phyloP scores from a whole-genome alignment of 2,888 invertebrate species.

The Pedicia rivosa region DNA sequence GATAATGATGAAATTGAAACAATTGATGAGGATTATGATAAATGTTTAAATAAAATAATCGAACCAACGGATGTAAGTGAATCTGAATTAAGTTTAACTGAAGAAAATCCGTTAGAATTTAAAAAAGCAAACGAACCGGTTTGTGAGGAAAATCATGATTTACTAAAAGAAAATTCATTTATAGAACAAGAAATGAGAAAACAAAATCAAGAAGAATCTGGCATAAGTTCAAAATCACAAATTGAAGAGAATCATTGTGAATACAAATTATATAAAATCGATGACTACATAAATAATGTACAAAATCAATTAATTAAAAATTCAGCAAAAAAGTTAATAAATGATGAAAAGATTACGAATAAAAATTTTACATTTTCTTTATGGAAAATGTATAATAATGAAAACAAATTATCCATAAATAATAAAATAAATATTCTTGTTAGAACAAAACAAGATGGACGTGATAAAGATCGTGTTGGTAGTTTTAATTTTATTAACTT shows the following conservation, averaged over 20 bases:
- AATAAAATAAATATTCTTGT: neutral
- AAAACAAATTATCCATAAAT: neutral
- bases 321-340: neutral
- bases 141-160: too few relatives aligned
- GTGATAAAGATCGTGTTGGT: neutral
- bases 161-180: too few relatives aligned
- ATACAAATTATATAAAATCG: neutral
- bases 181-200: too few relatives aligned
- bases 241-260: too few relatives aligned
- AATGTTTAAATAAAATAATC: too few relatives aligned
- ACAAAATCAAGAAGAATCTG: too few relatives aligned
- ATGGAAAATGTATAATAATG: neutral
- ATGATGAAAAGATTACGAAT: neutral
- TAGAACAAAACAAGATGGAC: neutral
- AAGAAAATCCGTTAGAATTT: too few relatives aligned
- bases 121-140: too few relatives aligned
- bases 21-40: too few relatives aligned
- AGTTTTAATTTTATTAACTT: conserved; percentile 8
- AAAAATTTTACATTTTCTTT: neutral
- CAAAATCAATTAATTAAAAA: neutral
- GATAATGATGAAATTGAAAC: neutral
- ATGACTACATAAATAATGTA: conserved; percentile 1
- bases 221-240: too few relatives aligned
- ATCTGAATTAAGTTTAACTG: too few relatives aligned
- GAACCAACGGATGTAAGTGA: too few relatives aligned